A percentile compares a stretch with the other conserved stretches of the same genome.
phyloP scores from a whole-genome alignment of 2,888 invertebrate species.

The Leptura quadrifasciata region DNA sequence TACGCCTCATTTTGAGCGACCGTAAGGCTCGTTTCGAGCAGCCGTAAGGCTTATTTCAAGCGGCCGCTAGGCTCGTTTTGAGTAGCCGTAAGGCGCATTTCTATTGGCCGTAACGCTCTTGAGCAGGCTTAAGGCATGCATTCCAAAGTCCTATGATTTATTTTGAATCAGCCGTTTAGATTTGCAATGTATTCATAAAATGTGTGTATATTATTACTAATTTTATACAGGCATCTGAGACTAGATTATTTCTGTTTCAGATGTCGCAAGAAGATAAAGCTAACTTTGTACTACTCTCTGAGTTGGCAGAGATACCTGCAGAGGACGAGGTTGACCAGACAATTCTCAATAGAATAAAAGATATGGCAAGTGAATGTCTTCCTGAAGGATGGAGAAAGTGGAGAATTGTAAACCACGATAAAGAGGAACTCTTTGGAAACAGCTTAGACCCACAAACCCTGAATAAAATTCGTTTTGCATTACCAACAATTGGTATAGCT shows the following conservation, averaged over 20 bases:
- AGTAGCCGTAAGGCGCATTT: no score
- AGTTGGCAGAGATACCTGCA: constrained; percentile 8
- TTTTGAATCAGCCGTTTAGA: no score
- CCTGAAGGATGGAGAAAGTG: constrained; percentile 27
- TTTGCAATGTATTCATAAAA: no score
- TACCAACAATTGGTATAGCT: constrained; percentile 23
- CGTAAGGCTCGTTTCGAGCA: not conserved
- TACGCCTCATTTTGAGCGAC: not conserved
- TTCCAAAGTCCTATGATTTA: no score
- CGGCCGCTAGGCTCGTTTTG: no score
- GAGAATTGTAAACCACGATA: not conserved
- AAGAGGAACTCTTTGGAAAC: not conserved
- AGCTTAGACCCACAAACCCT: constrained; percentile 24
- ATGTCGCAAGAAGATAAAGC: not conserved
- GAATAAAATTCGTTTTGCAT: constrained; percentile 19
- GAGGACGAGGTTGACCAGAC: constrained; percentile 11
- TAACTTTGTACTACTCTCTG: not conserved
- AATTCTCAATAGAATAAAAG: constrained; percentile 27
- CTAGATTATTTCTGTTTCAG: constrained; percentile 6
- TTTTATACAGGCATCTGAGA: not conserved
- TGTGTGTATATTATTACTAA: not conserved
- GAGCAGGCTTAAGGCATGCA: no score
- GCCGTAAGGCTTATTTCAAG: not conserved
- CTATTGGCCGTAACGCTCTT: no score
- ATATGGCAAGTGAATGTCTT: constrained; percentile 2